Conservation (phyloP, 2,113 vertebrate genomes). For the Romanogobio albipinnatus region DNA sequence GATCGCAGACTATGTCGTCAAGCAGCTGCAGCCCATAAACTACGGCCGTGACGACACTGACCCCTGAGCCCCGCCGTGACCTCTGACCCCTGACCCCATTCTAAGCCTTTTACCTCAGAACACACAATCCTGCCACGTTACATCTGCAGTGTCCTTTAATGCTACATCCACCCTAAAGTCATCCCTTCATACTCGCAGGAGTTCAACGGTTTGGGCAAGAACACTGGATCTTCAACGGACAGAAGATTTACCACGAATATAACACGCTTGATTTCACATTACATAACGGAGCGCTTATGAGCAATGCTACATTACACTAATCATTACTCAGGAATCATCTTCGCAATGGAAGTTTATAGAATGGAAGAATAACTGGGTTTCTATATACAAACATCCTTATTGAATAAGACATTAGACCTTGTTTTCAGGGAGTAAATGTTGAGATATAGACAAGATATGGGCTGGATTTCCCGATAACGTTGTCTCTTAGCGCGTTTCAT, state of each 20-base stretch:
- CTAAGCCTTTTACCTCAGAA: conserved; percentile 59
- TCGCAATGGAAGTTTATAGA: too few relatives aligned
- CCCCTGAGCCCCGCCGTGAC: conserved; percentile 11
- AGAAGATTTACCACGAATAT: too few relatives aligned
- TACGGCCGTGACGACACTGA: conserved; percentile 81
- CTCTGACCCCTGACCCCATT: conserved; percentile 44
- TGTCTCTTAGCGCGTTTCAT: too few relatives aligned
- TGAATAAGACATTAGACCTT: not conserved
- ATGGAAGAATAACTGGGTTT: not conserved
- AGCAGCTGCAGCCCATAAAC: conserved; percentile 82
- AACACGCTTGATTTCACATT: not conserved
- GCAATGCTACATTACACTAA: not conserved
- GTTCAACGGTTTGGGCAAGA: too few relatives aligned
- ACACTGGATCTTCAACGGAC: too few relatives aligned
- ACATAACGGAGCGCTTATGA: not conserved
- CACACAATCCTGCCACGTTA: conserved; percentile 48
- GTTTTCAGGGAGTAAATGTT: not conserved
- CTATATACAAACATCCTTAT: not conserved
- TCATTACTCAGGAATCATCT: not conserved
- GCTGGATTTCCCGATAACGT: too few relatives aligned
- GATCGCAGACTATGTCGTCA: conserved; percentile 81
- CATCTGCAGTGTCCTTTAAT: conserved; percentile 45
- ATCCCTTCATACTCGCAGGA: too few relatives aligned
- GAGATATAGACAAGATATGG: too few relatives aligned
- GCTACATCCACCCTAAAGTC: not conserved